These are phyloP conservation scores for Drosophila quinaria DNA, from an alignment of 2,888 invertebrate genomes.

Conservation along the genomic window DNA sequence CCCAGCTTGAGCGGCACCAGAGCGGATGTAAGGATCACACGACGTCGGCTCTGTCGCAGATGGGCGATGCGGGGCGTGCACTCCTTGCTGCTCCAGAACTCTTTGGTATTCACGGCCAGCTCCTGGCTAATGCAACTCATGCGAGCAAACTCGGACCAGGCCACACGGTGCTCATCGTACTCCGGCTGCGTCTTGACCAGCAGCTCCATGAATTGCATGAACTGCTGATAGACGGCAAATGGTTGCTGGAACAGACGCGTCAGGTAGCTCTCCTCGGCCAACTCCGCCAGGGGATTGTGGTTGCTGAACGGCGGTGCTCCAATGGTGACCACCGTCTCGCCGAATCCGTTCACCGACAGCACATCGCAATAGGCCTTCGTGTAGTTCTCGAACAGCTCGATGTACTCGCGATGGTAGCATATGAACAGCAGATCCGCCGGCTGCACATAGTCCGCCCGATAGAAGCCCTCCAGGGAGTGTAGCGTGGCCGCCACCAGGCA, in stretches of 20 bases:
- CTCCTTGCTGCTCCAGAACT: constrained; percentile 85
- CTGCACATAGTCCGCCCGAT: constrained; percentile 88
- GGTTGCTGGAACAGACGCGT: constrained; percentile 82
- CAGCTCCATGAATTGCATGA: constrained; percentile 81
- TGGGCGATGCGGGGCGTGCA: constrained; percentile 82
- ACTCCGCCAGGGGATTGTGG: constrained; percentile 55
- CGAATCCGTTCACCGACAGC: constrained; percentile 90
- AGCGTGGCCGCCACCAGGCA: constrained; percentile 90
- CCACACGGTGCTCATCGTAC: constrained; percentile 77
- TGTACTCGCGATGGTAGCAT: constrained; percentile 90
- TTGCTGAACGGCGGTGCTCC: constrained; percentile 71
- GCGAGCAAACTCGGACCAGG: constrained; percentile 81
- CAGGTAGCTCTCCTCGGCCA: constrained; percentile 70
- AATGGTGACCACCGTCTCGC: constrained; percentile 88
- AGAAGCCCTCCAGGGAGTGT: constrained; percentile 90
- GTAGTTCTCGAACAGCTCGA: constrained; percentile 90
- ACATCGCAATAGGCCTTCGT: constrained; percentile 90
- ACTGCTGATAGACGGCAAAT: constrained; percentile 80
- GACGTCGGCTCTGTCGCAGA: constrained; percentile 88
- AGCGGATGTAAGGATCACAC: constrained; percentile 92
- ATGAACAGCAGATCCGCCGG: constrained; percentile 90
- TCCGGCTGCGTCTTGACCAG: constrained; percentile 73
- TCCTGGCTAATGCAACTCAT: constrained; percentile 83
- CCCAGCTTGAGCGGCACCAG: constrained; percentile 90
- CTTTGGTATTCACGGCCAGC: constrained; percentile 82